Base-by-base conservation (phyloP, 2,888 invertebrate genomes). In the Deladenus siricidicola region DNA sequence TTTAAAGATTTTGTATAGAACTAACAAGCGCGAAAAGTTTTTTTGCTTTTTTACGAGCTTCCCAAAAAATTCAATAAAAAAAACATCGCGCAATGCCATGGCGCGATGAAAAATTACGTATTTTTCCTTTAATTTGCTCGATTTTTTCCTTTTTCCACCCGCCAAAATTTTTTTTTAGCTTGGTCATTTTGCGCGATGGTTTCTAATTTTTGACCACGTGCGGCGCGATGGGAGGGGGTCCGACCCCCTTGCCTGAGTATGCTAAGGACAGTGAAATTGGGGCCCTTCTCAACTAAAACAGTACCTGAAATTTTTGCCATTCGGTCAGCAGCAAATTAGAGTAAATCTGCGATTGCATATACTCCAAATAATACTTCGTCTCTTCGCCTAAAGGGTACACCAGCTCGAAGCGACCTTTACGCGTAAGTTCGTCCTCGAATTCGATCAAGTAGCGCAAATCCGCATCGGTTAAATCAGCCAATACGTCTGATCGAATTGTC, bases 331-430 rank as follows among this genome's bases (percentile, higher is more conserved):
- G 63, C 14, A 76, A 62, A 54, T 73, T 75, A 29, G 72, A 64
- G 56, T 76, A 76, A 10, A 70, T 19, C 6, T 70, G 70, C 29
- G 70, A 67, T 2, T 58, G 79, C 67, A 83, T 81, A 71, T 71
- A 82, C 54, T 76, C 43, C 6, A 81, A 71, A 65, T 81, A 82
- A 56, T 74, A 74, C 61, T 77, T 74, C 6, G 80, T 77, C 4
- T 80, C 75, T 17, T 62, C 56, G 0, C 73, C 75, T 0, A 79
- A 76, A 2, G 83, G 83, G 67, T 81, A 83, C 21, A 83, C 75
- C 0, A 83, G 71, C 64, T 80, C 76, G 67, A 83, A 83, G 51
- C 77, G 74, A 1, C 83, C 83, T 47, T 78, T 74, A 23, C 82
- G 70, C 39, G 74, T 75, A 63, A 80, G 80, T 68, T 83, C 83